phyloP scores from a whole-genome alignment of 2,888 invertebrate species.

The Phlogophora meticulosa region DNA sequence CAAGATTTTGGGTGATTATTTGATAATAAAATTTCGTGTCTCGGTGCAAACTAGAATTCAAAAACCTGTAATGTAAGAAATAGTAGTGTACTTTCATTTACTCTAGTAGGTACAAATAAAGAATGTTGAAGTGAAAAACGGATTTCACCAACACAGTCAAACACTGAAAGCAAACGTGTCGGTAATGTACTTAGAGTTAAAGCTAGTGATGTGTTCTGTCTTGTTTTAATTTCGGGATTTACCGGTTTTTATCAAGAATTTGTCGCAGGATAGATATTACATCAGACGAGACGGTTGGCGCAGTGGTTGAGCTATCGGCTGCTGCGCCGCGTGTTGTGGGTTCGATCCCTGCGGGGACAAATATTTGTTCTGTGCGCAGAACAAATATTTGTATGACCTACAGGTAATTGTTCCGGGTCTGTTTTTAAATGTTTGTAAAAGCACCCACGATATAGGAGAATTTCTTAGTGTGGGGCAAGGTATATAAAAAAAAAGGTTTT shows the following conservation, averaged over 20 bases:
- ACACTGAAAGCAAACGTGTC: conserved; percentile 52
- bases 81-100: not conserved
- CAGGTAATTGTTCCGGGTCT: too few species aligned
- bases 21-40: not conserved
- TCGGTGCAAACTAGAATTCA: not conserved
- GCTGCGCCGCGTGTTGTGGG: too few species aligned
- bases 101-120: conserved; percentile 22
- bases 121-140: conserved; percentile 46
- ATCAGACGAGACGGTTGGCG: too few species aligned
- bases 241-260: not conserved
- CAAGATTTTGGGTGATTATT: not conserved
- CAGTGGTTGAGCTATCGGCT: too few species aligned
- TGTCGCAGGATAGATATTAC: too few species aligned
- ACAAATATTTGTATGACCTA: too few species aligned
- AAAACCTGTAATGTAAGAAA: not conserved
- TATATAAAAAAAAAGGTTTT: too few species aligned
- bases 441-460: too few species aligned
- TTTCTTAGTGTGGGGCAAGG: too few species aligned
- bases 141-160: conserved; percentile 55
- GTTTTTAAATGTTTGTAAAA: too few species aligned
- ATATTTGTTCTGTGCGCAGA: too few species aligned
- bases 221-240: conserved; percentile 7
- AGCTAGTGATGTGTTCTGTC: conserved; percentile 39
- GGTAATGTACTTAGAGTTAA: conserved; percentile 42
- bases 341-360: too few species aligned